These are phyloP conservation scores for Drosophila carrolli DNA, from an alignment of 1,140 invertebrate genomes.

Conservation along the genomic window DNA sequence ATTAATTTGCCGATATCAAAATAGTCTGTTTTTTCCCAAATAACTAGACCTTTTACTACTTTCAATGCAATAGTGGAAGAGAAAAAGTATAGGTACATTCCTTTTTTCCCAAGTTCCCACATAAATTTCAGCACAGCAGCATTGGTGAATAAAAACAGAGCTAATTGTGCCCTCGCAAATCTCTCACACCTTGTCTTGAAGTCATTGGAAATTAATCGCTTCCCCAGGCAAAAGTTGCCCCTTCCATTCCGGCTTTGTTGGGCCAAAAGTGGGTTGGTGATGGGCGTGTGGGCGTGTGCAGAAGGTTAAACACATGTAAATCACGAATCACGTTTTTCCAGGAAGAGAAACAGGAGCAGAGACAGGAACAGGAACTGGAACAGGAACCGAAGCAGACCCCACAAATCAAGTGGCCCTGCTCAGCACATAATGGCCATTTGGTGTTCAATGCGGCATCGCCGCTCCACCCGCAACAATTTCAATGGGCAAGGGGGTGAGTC, in stretches of 20 bases:
- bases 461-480: constrained; percentile 45
- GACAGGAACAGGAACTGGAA: neutral
- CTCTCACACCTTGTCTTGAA: neutral
- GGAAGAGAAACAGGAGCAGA: neutral
- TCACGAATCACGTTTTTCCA: constrained; percentile 23
- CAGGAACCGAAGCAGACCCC: neutral
- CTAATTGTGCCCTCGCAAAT: neutral
- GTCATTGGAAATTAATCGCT: constrained; percentile 14
- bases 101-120: neutral
- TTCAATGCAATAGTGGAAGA: too few species aligned
- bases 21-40: too few species aligned
- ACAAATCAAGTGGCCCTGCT: constrained; percentile 41
- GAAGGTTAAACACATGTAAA: constrained; percentile 29
- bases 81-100: too few species aligned
- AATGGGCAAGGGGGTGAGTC: neutral
- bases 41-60: too few species aligned
- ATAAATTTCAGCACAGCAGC: neutral
- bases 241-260: neutral
- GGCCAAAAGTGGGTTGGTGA: neutral
- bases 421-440: constrained; percentile 64
- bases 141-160: neutral
- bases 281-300: neutral
- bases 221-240: neutral
- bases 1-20: too few species aligned
- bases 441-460: constrained; percentile 53